Evolutionary conservation across 2,113 vertebrate species (phyloP).

Genomic region (Neolamprologus brichardi): DNA sequence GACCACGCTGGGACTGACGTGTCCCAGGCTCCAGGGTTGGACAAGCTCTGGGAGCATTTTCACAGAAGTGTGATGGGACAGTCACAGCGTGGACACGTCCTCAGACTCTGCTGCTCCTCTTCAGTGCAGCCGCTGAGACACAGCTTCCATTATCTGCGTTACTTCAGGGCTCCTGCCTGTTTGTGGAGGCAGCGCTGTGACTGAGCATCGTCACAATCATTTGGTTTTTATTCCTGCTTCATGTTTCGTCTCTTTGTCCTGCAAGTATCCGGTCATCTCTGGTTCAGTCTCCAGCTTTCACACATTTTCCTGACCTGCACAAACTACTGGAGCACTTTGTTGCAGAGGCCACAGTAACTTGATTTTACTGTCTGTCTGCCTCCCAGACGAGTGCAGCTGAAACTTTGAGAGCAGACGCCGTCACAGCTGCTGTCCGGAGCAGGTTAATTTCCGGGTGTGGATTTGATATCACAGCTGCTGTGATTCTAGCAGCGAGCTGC

Average conservation of each 20-base stretch:
- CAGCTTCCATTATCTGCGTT: neutral
- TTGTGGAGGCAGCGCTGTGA: neutral
- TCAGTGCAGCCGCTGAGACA: neutral
- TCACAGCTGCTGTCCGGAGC: neutral
- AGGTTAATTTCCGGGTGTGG: neutral
- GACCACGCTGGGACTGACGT: neutral
- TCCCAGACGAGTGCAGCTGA: fast-evolving
- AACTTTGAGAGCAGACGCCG: neutral
- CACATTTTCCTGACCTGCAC: neutral
- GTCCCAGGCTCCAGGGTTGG: fast-evolving
- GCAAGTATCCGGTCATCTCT: neutral
- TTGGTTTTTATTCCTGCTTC: neutral
- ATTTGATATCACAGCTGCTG: neutral
- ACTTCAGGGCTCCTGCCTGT: neutral
- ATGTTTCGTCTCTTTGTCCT: neutral
- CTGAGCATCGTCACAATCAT: fast-evolving
- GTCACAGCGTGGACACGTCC: fast-evolving
- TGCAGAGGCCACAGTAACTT: neutral
- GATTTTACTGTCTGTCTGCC: neutral
- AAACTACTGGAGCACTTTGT: neutral
- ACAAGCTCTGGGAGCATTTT: neutral
- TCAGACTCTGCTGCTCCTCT: neutral
- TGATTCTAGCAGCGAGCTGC: neutral
- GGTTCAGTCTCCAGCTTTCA: neutral
- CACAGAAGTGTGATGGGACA: neutral